Conservation (phyloP, 2,888 invertebrate genomes). For the Xestia rhomboidea region DNA sequence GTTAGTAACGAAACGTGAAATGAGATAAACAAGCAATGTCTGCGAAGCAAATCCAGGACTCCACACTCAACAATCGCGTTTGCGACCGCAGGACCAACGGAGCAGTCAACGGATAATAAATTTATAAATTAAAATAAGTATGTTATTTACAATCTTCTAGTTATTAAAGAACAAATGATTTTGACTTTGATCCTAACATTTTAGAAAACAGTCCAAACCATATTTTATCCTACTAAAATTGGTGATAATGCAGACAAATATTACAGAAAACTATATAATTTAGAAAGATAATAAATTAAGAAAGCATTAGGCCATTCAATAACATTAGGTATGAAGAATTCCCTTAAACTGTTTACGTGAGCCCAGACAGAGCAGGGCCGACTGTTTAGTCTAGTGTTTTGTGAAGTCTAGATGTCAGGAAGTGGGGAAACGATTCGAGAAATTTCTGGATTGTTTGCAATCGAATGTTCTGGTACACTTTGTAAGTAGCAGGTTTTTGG, state of each 20-base stretch:
- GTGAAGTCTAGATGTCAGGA: constrained; percentile 74
- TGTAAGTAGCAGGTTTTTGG: neutral
- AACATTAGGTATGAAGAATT: constrained; percentile 44
- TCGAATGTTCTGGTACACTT: neutral
- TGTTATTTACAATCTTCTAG: too few relatives aligned
- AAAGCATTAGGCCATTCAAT: constrained; percentile 17
- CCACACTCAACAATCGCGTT: too few relatives aligned
- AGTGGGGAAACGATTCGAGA: constrained; percentile 50
- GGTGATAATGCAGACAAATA: constrained; percentile 10
- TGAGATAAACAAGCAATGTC: too few relatives aligned
- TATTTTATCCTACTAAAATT: neutral
- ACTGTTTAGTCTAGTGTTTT: constrained; percentile 77
- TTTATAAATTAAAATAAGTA: too few relatives aligned
- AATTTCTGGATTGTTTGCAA: constrained; percentile 25
- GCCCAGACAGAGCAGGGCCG: constrained; percentile 55
- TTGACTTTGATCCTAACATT: too few relatives aligned
- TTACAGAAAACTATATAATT: neutral
- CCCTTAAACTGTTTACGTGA: constrained; percentile 68
- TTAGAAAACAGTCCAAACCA: too few relatives aligned
- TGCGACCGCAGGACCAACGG: too few relatives aligned
- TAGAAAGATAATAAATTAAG: constrained; percentile 25
- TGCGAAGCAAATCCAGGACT: too few relatives aligned
- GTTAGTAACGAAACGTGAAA: too few relatives aligned
- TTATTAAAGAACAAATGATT: too few relatives aligned
- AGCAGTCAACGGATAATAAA: too few relatives aligned